A percentile compares a stretch with the other conserved stretches of the same genome.
phyloP scores from a whole-genome alignment of 2,113 vertebrate genomes.

The Sinocyclocheilus grahami region DNA sequence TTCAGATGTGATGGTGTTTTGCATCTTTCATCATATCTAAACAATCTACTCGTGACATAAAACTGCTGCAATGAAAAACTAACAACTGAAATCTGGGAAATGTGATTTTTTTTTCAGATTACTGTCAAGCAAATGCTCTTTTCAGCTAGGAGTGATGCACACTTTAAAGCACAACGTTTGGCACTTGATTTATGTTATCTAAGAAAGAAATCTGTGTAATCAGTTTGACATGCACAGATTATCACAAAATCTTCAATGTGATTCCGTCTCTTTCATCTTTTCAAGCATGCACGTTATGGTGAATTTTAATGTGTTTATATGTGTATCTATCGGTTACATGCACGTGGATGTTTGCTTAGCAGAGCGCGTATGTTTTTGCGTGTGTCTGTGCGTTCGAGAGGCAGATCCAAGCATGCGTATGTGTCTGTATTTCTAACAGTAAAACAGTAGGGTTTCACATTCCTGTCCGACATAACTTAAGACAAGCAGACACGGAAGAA shows the following conservation, averaged over 20 bases:
- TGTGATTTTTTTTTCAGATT: neutral
- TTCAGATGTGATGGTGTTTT: neutral
- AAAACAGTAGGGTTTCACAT: slow-evolving; percentile 53
- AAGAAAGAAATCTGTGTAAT: slow-evolving; percentile 16
- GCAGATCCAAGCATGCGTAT: neutral
- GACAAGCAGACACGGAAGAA: slow-evolving; percentile 55
- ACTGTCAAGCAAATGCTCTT: neutral
- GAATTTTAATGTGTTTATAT: slow-evolving; percentile 2
- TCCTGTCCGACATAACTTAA: slow-evolving; percentile 54
- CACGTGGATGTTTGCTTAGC: neutral
- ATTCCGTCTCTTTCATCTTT: neutral
- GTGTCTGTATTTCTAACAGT: slow-evolving; percentile 28
- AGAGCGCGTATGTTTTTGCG: slow-evolving; percentile 12
- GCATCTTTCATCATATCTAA: slow-evolving; percentile 6
- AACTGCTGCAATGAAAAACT: neutral
- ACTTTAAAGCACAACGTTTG: slow-evolving; percentile 2
- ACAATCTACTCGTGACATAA: neutral
- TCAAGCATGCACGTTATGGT: neutral
- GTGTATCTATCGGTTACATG: neutral
- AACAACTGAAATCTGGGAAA: neutral
- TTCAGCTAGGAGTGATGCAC: slow-evolving; percentile 8
- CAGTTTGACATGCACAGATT: slow-evolving; percentile 4
- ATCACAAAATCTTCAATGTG: neutral
- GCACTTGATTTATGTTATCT: neutral
- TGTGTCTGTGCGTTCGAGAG: neutral